Conservation (phyloP, 2,113 vertebrate genomes). For the Octodon degus region DNA sequence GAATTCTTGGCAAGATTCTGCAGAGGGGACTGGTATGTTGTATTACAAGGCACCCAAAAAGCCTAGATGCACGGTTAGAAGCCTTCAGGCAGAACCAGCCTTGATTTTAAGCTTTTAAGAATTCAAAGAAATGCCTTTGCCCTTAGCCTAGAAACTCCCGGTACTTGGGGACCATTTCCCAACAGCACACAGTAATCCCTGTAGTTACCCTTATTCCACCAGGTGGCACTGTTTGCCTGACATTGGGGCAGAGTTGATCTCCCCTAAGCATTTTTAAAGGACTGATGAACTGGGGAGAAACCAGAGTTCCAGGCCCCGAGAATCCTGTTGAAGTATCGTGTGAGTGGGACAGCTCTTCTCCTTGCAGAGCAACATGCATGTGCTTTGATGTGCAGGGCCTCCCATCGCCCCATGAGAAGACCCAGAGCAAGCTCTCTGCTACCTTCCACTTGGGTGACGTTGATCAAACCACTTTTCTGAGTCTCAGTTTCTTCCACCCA, state of each 20-base stretch:
- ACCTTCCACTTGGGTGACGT: neutral
- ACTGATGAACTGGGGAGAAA: neutral
- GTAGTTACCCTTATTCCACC: neutral
- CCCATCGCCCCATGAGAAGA: neutral
- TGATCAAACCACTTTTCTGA: neutral
- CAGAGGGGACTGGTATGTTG: too few relatives aligned
- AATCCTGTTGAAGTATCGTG: neutral
- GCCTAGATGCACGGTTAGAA: neutral
- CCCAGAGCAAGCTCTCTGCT: too few relatives aligned
- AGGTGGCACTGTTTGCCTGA: conserved; percentile 63
- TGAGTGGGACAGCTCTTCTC: neutral
- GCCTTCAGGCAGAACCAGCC: neutral
- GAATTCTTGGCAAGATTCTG: neutral
- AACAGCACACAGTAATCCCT: accelerated
- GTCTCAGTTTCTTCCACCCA: neutral
- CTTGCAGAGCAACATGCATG: neutral
- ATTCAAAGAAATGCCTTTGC: neutral
- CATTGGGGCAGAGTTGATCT: neutral
- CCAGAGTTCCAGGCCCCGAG: neutral
- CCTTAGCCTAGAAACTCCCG: neutral
- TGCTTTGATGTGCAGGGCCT: neutral
- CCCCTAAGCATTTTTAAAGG: neutral
- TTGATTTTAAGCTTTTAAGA: neutral
- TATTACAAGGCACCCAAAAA: neutral
- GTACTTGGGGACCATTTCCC: neutral